Base-by-base conservation (phyloP, 1,140 invertebrate species). In the Micrasema longulum region DNA sequence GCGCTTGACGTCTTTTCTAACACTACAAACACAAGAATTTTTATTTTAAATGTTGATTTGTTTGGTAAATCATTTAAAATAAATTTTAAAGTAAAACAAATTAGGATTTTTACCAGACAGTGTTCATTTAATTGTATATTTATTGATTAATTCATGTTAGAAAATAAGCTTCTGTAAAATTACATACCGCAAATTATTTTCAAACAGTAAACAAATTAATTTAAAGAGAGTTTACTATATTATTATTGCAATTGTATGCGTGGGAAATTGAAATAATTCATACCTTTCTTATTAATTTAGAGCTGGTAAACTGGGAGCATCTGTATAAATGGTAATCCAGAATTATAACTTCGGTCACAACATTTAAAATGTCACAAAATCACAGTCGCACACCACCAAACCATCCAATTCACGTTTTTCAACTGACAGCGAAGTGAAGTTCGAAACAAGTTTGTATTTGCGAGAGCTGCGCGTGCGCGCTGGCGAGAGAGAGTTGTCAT, bases 321-420 rank as follows among this genome's bases (percentile, higher is more conserved):
- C 67, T 69, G 67, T 69, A 14, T 60, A 16, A 45, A 62, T 55
- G 55, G 67, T 69, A 69, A 69, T 69, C 67, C 67, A 69, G 47
- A 60, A 47, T 35, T 22, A 45, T 47, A 69, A 69, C 64, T 68
- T n/a, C 67, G 67, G 62, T 60, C 67, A 69, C 52, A 69, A 47
- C 41, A 60, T 69, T 69, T 48, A 69, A 36, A 50, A 52, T 63
- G 45, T 52, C 64, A 66, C 45, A 4, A 11, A 60, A 60, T 41
- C 55, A 41, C 35, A 38, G 45, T n/a, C 3, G 14, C 31, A 52
- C 64, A 52, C 35, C 7, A 20, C 31, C 64, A 14, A 22, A 22
- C 64, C 11, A 2, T 22, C n/a, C 64, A 11, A 53, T 35, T 66
- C 62, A 16, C 41, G 16, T 48, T 31, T 64, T 47, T 22, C 62